Percentiles rank a stretch among this genome's conserved stretches.
phyloP scores from a whole-genome alignment of 2,113 vertebrate species.

The Phoxinus phoxinus region DNA sequence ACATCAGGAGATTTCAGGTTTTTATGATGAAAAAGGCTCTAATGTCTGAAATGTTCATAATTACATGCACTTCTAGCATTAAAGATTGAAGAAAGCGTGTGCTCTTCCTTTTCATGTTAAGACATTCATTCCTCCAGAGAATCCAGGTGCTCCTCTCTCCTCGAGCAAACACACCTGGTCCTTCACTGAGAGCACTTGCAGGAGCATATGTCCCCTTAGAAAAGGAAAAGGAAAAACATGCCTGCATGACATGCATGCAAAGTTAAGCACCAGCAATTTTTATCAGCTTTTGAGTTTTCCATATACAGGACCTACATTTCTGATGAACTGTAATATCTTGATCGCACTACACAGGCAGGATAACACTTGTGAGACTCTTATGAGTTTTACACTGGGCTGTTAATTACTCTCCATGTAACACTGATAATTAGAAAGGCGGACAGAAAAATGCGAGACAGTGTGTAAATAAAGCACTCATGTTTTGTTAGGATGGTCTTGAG shows the following conservation, averaged over 20 bases:
- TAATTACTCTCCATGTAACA: constrained; percentile 25
- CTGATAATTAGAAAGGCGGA: constrained; percentile 29
- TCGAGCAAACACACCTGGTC: not conserved
- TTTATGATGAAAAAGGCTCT: not conserved
- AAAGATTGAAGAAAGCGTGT: not conserved
- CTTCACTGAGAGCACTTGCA: constrained; percentile 21
- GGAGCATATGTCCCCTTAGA: not conserved
- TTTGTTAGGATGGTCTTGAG: not conserved
- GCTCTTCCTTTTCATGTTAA: not conserved
- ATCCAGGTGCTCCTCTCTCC: not conserved
- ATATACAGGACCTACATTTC: not conserved
- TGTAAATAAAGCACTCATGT: constrained; percentile 25
- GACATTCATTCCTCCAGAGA: not conserved
- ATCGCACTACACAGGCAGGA: constrained; percentile 33
- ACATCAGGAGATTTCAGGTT: not conserved
- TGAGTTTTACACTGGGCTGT: not conserved
- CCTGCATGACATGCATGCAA: not conserved
- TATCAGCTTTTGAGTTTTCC: not conserved
- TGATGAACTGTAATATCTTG: constrained; percentile 22
- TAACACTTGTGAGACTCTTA: constrained; percentile 31
- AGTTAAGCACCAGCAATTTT: not conserved
- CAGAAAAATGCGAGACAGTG: not conserved
- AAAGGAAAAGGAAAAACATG: not conserved
- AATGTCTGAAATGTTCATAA: not conserved
- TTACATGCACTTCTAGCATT: not conserved